phyloP scores from a whole-genome alignment of 2,888 invertebrate genomes.

The Candidula unifasciata region DNA sequence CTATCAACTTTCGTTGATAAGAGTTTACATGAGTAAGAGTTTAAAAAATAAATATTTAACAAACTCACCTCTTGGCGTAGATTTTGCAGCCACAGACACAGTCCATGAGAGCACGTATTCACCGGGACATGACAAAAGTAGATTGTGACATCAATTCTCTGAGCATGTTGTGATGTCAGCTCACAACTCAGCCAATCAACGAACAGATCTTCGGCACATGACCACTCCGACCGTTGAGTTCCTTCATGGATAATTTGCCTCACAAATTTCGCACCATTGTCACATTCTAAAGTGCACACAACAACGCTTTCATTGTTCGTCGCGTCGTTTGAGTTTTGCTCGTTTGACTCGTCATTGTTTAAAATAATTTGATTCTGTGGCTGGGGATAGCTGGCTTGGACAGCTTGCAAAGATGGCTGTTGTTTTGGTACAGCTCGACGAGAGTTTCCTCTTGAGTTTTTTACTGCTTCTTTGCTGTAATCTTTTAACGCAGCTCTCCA shows the following conservation, averaged over 20 bases:
- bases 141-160: constrained; percentile 17
- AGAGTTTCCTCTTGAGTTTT: not conserved
- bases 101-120: constrained; percentile 15
- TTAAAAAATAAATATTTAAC: too few species aligned
- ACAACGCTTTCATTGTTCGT: not conserved
- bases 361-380: not conserved
- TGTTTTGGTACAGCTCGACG: not conserved
- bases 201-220: constrained; percentile 32
- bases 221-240: not conserved
- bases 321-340: not conserved
- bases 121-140: constrained; percentile 6
- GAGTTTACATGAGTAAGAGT: not conserved
- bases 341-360: not conserved
- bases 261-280: constrained; percentile 1
- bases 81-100: constrained; percentile 28
- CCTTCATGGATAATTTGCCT: constrained; percentile 24
- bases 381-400: too few species aligned
- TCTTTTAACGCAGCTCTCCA: constrained; percentile 27
- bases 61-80: constrained; percentile 15
- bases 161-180: constrained; percentile 22
- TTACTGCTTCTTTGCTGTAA: not conserved
- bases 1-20: too few species aligned
- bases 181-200: constrained; percentile 33
- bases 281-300: constrained; percentile 18
- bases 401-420: not conserved